phyloP scores from a whole-genome alignment of 1,140 invertebrate genomes.

The Pseudomyrmex gracilis region DNA sequence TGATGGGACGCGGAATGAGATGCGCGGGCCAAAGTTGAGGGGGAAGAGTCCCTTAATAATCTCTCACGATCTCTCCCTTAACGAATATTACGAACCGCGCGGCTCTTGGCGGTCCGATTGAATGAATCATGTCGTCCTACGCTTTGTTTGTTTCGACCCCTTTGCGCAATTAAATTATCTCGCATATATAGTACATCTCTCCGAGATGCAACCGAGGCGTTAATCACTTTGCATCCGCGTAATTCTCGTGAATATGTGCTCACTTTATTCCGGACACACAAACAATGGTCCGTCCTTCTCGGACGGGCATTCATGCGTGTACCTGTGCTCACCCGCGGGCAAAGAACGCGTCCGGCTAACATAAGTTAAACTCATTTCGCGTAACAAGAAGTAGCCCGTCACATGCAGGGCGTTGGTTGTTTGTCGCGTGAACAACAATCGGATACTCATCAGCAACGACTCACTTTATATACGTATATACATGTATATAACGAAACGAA shows the following conservation, averaged over 20 bases:
- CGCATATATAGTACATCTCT: neutral
- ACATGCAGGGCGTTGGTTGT: neutral
- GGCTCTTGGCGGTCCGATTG: slow-evolving; percentile 22
- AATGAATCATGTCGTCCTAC: slow-evolving; percentile 23
- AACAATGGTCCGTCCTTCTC: neutral
- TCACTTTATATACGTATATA: neutral
- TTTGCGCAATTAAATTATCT: neutral
- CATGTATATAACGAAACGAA: neutral
- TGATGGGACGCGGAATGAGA: too few species aligned
- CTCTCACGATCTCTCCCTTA: slow-evolving; percentile 26
- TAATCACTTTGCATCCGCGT: neutral
- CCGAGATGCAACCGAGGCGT: slow-evolving; percentile 3
- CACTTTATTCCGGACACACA: neutral
- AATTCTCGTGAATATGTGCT: neutral
- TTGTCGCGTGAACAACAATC: slow-evolving; percentile 39
- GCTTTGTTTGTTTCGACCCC: neutral
- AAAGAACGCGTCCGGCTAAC: neutral
- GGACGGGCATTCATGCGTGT: neutral
- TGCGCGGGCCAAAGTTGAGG: slow-evolving; percentile 34
- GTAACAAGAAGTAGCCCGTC: slow-evolving; percentile 21
- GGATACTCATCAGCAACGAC: neutral
- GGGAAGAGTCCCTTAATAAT: slow-evolving; percentile 42
- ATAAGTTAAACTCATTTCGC: slow-evolving; percentile 45
- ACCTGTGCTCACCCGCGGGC: neutral
- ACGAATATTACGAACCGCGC: slow-evolving; percentile 37